phyloP scores from a whole-genome alignment of 1,140 invertebrate genomes.

The Orussus abietinus region DNA sequence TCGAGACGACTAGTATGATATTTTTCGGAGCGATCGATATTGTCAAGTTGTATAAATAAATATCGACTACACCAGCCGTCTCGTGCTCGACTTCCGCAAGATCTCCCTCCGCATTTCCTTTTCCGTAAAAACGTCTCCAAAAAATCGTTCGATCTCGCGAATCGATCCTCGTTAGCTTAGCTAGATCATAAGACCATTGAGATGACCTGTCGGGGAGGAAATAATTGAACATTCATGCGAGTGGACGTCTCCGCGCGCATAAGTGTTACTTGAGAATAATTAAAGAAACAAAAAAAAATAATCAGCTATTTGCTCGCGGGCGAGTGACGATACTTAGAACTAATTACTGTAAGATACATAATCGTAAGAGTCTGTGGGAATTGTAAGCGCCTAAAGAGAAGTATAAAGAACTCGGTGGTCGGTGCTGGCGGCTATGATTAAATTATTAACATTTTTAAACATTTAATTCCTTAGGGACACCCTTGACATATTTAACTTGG shows the following conservation, averaged over 20 bases:
- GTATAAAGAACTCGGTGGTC: constrained; percentile 14
- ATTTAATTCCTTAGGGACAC: constrained; percentile 5
- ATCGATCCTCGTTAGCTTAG: not conserved
- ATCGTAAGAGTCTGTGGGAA: constrained; percentile 27
- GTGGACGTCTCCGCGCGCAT: constrained; percentile 13
- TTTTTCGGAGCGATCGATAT: too few relatives aligned
- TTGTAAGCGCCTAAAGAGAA: constrained; percentile 16
- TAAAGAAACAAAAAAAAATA: constrained; percentile 15
- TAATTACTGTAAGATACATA: constrained; percentile 21
- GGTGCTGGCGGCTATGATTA: constrained; percentile 10
- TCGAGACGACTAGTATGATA: too few relatives aligned
- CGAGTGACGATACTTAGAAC: constrained; percentile 45
- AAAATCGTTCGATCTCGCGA: not conserved
- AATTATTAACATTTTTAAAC: constrained; percentile 19
- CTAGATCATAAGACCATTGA: constrained; percentile 1
- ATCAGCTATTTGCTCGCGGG: constrained; percentile 41
- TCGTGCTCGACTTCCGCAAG: not conserved
- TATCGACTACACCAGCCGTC: constrained; percentile 4
- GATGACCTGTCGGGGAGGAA: constrained; percentile 2
- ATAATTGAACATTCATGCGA: constrained; percentile 14
- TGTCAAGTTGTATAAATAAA: constrained; percentile 13
- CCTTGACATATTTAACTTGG: constrained; percentile 19
- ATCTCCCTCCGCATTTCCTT: constrained; percentile 10
- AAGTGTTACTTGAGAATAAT: constrained; percentile 18
- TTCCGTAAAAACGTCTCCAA: constrained; percentile 1